phyloP scores from a whole-genome alignment of 2,113 vertebrate genomes.

The Brienomyrus longianalis region DNA sequence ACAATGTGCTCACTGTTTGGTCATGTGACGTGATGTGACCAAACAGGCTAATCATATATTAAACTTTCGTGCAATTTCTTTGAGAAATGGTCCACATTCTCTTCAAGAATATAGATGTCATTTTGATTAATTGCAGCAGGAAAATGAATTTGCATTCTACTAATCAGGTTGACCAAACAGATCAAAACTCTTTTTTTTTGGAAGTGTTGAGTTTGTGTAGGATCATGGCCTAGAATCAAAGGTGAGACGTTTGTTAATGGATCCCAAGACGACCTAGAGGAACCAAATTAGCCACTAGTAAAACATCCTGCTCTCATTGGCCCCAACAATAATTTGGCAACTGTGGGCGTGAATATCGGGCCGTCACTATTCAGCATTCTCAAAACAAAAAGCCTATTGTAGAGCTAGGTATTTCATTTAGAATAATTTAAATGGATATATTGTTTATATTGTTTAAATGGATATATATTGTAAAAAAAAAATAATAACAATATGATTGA shows the following conservation, averaged over 20 bases:
- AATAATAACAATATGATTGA: background rate
- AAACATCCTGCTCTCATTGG: constrained; percentile 43
- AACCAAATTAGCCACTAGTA: constrained; percentile 55
- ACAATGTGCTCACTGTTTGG: background rate
- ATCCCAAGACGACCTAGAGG: constrained; percentile 48
- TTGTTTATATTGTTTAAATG: background rate
- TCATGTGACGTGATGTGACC: background rate
- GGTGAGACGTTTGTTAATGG: constrained; percentile 57
- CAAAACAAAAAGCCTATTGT: background rate
- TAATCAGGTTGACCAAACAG: constrained; percentile 61
- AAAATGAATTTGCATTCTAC: constrained; percentile 56
- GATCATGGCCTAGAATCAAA: constrained; percentile 42
- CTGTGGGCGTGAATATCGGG: background rate
- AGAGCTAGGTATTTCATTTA: background rate
- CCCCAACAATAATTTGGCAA: background rate
- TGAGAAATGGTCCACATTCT: background rate
- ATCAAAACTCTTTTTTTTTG: constrained; percentile 47
- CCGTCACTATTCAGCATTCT: background rate
- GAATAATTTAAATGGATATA: background rate
- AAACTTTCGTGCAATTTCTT: background rate
- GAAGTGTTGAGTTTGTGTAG: constrained; percentile 59
- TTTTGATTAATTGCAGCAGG: constrained; percentile 56
- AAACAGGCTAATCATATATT: background rate
- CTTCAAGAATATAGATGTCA: constrained; percentile 46
- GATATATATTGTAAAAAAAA: background rate